phyloP scores from a whole-genome alignment of 2,888 invertebrate genomes.

The Xanthia icteritia region DNA sequence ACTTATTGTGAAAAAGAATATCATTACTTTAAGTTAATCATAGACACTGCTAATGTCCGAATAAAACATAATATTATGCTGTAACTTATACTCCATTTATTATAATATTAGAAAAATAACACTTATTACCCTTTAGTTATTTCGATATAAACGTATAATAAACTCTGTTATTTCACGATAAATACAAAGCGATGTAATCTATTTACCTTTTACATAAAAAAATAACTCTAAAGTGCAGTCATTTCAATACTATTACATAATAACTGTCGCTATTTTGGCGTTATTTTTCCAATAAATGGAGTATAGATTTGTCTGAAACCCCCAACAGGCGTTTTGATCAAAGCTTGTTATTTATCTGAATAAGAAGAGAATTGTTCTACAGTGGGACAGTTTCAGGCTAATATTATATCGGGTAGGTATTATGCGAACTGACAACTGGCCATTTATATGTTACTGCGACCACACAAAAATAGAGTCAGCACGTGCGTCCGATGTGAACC shows the following conservation, averaged over 20 bases:
- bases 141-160: too few species aligned
- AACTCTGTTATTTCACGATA: too few species aligned
- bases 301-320: background rate
- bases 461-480: conserved; percentile 7
- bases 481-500: conserved; percentile 20
- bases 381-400: background rate
- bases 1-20: background rate
- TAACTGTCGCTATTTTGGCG: too few species aligned
- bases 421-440: conserved; percentile 1
- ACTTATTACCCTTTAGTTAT: too few species aligned
- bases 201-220: too few species aligned
- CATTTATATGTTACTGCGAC: background rate
- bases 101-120: too few species aligned
- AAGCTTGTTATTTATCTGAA: background rate
- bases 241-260: too few species aligned
- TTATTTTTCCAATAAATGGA: too few species aligned
- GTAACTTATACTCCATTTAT: too few species aligned
- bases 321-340: background rate
- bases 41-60: background rate
- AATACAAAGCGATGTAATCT: too few species aligned
- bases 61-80: too few species aligned
- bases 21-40: background rate
- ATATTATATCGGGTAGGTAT: background rate
- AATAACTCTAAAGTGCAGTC: too few species aligned
- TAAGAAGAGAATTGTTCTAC: background rate